Evolutionary conservation across 1,140 invertebrate genomes (phyloP), one percentile per base, ranked within the genome.

Genomic region (Teleogryllus occipitalis): DNA sequence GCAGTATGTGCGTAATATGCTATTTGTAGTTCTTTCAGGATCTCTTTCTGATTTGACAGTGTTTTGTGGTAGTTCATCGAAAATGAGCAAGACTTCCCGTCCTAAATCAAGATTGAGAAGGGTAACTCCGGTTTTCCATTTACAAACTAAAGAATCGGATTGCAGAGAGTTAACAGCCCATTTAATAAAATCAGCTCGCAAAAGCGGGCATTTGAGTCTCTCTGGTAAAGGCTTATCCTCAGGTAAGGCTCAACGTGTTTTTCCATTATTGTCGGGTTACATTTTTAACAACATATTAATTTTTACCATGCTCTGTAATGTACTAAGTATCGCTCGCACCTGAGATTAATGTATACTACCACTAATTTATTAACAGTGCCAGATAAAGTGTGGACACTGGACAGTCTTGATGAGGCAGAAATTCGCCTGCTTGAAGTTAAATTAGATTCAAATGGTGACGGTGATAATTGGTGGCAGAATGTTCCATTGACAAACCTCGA

Each of bases 391-490:
- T 97, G 94, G 91, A 90, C 89, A 82, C 91, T 97, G 82, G 93
- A 97, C 84, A 90, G 93, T 82, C 87, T 93, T 81, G 88, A 91
- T 81, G 88, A 90, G 84, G 87, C 92, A 86, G 87, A 91, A 83
- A 84, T 87, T 21, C 87, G 86, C 80, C 83, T 87, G 80, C 83
- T 91, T 14, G 87, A 92, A 84, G 83, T 92, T 83, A 87, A 90
- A 47, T 87, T 93, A 10, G 92, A 94, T 83, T 91, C 93, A 82
- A 88, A 91, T 81, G 87, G 89, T 74, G 89, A 90, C 79, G 87
- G 88, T 74, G 89, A 90, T 80, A 89, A 90, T 75, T 97, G 96
- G 96, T 97, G 96, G 96, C 94, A 95, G 84, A 90, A 93, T 83
- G 91, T 93, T 81, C 90, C 93, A 5, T 85, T 97, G 7, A 93